phyloP scores from a whole-genome alignment of 1,140 invertebrate genomes.

The Lasioglossum baleicum region DNA sequence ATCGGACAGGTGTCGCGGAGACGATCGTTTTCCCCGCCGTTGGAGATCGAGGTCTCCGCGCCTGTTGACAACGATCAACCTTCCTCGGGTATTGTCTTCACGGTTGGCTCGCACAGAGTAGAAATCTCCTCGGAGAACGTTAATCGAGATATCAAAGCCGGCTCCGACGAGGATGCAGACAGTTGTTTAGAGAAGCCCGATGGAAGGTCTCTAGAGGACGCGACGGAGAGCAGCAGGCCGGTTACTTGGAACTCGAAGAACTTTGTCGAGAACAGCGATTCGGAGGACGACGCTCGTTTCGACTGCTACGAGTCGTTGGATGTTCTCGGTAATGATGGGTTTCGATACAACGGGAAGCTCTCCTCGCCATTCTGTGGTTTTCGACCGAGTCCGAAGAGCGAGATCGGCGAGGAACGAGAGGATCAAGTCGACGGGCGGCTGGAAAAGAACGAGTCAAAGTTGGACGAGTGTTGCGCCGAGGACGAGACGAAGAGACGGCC shows the following conservation, averaged over 20 bases:
- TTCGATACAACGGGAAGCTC: background rate
- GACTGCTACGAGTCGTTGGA: slow-evolving; percentile 43
- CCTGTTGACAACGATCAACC: slow-evolving; percentile 32
- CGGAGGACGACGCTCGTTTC: slow-evolving; percentile 38
- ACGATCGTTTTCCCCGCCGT: slow-evolving; percentile 40
- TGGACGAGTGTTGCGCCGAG: no score
- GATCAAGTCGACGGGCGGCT: no score
- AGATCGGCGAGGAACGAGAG: background rate
- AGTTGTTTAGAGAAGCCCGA: slow-evolving; percentile 35
- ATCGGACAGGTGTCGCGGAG: slow-evolving; percentile 57
- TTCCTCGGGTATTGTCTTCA: slow-evolving; percentile 68
- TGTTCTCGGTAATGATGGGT: slow-evolving; percentile 1
- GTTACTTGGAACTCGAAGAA: slow-evolving; percentile 16
- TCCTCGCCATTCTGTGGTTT: background rate
- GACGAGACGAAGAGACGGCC: background rate
- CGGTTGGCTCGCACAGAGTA: slow-evolving; percentile 66
- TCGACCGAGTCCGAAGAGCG: background rate
- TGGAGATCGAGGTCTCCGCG: slow-evolving; percentile 11
- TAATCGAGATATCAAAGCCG: slow-evolving; percentile 37
- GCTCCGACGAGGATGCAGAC: slow-evolving; percentile 49
- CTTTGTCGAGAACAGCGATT: slow-evolving; percentile 11
- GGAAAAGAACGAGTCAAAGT: background rate
- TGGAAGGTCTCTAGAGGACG: slow-evolving; percentile 66
- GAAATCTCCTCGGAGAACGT: slow-evolving; percentile 30
- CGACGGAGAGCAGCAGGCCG: background rate